A percentile compares a stretch with the other conserved stretches of the same genome.
These are phyloP conservation scores for Cyanoliseus patagonus DNA, from an alignment of 2,113 vertebrate genomes.

Conservation along the genomic window DNA sequence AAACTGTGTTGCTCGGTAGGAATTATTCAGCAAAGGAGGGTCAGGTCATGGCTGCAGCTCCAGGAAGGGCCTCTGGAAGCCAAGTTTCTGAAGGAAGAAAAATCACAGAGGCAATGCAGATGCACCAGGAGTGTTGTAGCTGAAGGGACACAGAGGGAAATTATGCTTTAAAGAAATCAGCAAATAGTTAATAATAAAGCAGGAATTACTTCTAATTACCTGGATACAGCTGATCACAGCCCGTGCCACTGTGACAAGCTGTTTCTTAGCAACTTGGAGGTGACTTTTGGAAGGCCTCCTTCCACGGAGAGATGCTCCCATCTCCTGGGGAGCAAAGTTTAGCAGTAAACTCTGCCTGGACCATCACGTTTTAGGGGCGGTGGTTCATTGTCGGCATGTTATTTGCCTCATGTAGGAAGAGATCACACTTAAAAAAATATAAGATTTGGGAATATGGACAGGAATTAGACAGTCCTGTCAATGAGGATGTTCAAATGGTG, in stretches of 20 bases:
- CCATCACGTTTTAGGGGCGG: background rate
- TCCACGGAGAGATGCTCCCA: background rate
- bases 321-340: background rate
- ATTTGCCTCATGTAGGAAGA: background rate
- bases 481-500: background rate
- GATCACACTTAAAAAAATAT: background rate
- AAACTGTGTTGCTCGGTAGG: slow-evolving; percentile 30
- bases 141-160: background rate
- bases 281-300: background rate
- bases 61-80: slow-evolving; percentile 22
- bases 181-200: slow-evolving; percentile 32
- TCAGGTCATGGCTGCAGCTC: slow-evolving; percentile 49
- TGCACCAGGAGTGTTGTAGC: background rate
- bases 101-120: background rate
- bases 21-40: slow-evolving; percentile 40
- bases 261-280: slow-evolving; percentile 49
- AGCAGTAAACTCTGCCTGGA: background rate
- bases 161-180: background rate
- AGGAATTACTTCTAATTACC: slow-evolving; percentile 46
- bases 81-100: background rate
- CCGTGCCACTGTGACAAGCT: background rate
- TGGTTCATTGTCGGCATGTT: background rate
- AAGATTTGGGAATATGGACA: rapidly evolving
- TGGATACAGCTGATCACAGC: background rate
- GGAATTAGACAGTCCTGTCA: background rate